Percentiles rank a stretch among this genome's conserved stretches.
Conservation (phyloP, 1,140 invertebrate species). For the Euwallacea similis region DNA sequence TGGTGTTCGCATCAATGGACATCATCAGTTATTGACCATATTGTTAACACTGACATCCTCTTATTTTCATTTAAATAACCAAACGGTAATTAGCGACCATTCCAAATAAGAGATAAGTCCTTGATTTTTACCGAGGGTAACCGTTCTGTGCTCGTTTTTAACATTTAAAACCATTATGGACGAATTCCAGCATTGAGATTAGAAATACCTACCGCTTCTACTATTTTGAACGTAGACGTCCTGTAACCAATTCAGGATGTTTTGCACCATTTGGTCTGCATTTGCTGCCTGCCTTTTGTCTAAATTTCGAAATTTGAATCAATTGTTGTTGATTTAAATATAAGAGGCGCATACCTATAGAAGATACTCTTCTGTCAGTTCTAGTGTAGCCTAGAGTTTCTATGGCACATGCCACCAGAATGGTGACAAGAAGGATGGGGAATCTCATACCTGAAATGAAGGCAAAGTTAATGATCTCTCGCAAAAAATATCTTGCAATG, state of each 20-base stretch:
- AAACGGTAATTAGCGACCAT: constrained; percentile 1
- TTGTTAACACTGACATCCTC: constrained; percentile 1
- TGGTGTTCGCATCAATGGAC: constrained; percentile 7
- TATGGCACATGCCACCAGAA: constrained; percentile 29
- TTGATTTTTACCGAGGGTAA: constrained; percentile 8
- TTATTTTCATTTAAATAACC: constrained; percentile 6
- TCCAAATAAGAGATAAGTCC: constrained; percentile 4
- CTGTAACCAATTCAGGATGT: constrained; percentile 73
- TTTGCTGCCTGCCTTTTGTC: constrained; percentile 46
- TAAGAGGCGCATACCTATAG: neutral
- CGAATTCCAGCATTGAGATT: neutral
- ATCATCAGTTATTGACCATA: constrained; percentile 8
- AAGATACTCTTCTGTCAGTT: constrained; percentile 2
- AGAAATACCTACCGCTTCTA: constrained; percentile 61
- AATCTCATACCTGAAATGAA: constrained; percentile 38
- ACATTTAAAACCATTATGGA: constrained; percentile 1
- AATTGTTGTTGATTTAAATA: neutral
- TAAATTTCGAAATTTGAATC: constrained; percentile 1
- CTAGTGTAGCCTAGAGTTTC: constrained; percentile 15
- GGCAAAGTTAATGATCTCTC: too few species aligned
- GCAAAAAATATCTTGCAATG: too few species aligned
- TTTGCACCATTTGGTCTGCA: constrained; percentile 69
- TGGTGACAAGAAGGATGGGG: constrained; percentile 28
- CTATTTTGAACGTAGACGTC: constrained; percentile 67
- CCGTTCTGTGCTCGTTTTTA: neutral